phyloP scores from a whole-genome alignment of 2,113 vertebrate species.

The Octodon degus region DNA sequence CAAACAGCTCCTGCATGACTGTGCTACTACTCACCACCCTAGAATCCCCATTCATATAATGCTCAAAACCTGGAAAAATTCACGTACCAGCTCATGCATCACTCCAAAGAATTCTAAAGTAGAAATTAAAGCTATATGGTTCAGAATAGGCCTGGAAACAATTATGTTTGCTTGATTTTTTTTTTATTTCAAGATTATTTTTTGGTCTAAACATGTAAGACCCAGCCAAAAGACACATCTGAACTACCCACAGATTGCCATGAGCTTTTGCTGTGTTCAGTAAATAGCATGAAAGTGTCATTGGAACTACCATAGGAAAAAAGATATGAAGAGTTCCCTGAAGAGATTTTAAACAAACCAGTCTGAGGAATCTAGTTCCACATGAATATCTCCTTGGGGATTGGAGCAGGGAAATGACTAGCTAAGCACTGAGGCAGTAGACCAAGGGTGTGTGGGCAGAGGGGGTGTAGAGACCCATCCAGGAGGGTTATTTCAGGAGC shows the following conservation, averaged over 20 bases:
- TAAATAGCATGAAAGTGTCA: not conserved
- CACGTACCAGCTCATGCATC: not conserved
- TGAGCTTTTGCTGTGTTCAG: not conserved
- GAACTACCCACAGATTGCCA: not conserved
- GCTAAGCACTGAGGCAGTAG: not conserved
- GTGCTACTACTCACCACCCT: not conserved
- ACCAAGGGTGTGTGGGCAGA: not conserved
- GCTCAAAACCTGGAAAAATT: not conserved
- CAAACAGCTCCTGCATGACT: slow-evolving; percentile 20
- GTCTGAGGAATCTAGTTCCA: not conserved
- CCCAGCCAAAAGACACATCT: not conserved
- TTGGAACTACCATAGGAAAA: not conserved
- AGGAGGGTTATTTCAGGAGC: not conserved
- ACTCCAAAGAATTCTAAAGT: slow-evolving; percentile 3
- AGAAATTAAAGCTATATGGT: not conserved
- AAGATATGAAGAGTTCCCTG: not conserved
- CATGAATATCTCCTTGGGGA: not conserved
- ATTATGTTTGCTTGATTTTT: slow-evolving; percentile 2
- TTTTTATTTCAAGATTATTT: not conserved
- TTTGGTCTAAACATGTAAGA: not conserved
- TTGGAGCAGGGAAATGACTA: not conserved
- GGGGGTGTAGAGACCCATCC: not conserved
- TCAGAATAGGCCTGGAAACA: not conserved
- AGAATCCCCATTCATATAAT: not conserved
- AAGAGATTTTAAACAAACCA: not conserved